Evolutionary conservation across 2,113 vertebrate species (phyloP).

Genomic region (Mirza zaza): DNA sequence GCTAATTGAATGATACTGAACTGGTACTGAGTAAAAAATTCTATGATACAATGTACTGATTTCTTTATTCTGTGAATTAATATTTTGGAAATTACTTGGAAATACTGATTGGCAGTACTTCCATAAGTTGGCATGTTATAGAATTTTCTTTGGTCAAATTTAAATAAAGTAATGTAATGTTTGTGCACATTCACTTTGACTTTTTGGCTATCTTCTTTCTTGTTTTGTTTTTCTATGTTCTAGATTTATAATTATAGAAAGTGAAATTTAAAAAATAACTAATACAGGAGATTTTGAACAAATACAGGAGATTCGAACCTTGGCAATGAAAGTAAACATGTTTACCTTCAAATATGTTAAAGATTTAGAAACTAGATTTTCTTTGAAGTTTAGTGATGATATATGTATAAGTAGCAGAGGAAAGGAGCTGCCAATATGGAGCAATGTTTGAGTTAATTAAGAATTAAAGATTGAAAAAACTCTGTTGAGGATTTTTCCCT

Average conservation of each 20-base stretch:
- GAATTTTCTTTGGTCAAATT: neutral
- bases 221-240: neutral
- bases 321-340: neutral
- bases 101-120: neutral
- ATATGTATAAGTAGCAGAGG: neutral
- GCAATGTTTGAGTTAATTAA: neutral
- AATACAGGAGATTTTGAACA: no score
- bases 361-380: neutral
- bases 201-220: neutral
- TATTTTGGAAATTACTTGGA: constrained; percentile 41
- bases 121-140: neutral
- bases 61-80: neutral
- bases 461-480: neutral
- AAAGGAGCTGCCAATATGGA: neutral
- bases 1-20: constrained; percentile 14
- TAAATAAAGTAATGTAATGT: neutral
- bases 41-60: neutral
- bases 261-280: neutral
- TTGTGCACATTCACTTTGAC: neutral
- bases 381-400: neutral
- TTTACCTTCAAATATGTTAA: neutral
- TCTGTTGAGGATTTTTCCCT: neutral
- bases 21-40: neutral
- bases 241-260: neutral
- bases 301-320: no score